Evolutionary conservation across 2,113 vertebrate genomes (phyloP).

Genomic region (Melierax canorus): DNA sequence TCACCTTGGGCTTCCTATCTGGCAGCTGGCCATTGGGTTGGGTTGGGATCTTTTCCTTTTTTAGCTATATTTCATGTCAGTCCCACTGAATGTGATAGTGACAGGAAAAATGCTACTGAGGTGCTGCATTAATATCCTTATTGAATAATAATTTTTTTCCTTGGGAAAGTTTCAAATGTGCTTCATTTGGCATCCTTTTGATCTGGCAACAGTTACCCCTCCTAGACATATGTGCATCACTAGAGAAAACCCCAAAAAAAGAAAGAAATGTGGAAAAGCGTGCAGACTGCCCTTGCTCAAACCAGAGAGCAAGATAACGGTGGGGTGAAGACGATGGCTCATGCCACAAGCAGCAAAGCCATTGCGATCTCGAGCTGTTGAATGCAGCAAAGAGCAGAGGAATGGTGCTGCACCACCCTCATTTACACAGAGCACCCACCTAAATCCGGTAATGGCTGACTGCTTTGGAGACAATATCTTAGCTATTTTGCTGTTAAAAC

Average conservation of each 20-base stretch:
- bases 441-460: background rate
- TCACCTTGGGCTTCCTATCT: background rate
- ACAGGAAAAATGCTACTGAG: background rate
- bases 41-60: background rate
- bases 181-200: background rate
- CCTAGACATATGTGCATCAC: background rate
- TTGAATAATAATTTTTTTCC: background rate
- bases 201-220: background rate
- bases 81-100: background rate
- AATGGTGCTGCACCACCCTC: background rate
- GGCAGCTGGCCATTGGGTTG: background rate
- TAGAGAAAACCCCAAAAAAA: background rate
- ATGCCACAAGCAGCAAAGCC: background rate
- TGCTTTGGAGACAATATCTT: background rate
- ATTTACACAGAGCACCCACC: background rate
- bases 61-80: background rate
- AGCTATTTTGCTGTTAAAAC: background rate
- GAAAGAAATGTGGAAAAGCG: background rate
- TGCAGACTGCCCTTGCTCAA: rapidly evolving
- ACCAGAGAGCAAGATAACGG: rapidly evolving
- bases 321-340: background rate
- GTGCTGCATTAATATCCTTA: background rate
- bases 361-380: background rate
- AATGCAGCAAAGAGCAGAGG: background rate
- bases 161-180: background rate